phyloP scores from a whole-genome alignment of 1,140 invertebrate genomes.

The Halyomorpha halys region DNA sequence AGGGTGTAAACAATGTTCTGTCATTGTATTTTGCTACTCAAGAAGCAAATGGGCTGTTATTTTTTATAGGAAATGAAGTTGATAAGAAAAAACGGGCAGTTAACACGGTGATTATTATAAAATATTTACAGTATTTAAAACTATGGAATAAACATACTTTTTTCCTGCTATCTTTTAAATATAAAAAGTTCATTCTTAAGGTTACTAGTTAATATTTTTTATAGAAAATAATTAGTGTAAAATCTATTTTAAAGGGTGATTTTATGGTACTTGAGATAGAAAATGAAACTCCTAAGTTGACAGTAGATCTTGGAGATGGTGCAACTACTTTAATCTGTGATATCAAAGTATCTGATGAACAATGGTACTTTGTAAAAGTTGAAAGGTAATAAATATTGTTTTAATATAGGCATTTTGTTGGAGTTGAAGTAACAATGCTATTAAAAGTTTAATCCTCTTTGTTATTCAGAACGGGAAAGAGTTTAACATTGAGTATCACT shows the following conservation, averaged over 20 bases:
- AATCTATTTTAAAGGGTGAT: conserved; percentile 55
- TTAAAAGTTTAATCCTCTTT: conserved; percentile 3
- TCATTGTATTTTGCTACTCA: conserved; percentile 78
- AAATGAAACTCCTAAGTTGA: conserved; percentile 75
- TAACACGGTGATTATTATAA: conserved; percentile 44
- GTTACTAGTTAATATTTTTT: too few species aligned
- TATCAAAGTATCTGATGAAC: conserved; percentile 68
- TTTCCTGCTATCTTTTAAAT: too few species aligned
- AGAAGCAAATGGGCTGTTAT: conserved; percentile 66
- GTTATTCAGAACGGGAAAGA: conserved; percentile 61
- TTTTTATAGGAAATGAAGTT: conserved; percentile 82
- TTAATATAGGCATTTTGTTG: background rate
- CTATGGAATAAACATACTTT: too few species aligned
- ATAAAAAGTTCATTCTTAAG: too few species aligned
- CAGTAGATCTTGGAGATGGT: conserved; percentile 80
- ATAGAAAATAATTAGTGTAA: background rate
- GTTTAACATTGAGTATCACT: conserved; percentile 65
- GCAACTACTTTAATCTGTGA: conserved; percentile 60
- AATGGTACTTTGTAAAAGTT: conserved; percentile 83
- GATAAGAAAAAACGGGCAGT: conserved; percentile 29
- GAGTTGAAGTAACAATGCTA: conserved; percentile 16
- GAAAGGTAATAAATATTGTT: conserved; percentile 51
- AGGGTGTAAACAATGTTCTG: conserved; percentile 75
- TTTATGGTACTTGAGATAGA: conserved; percentile 87
- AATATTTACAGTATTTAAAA: too few species aligned